phyloP scores from a whole-genome alignment of 2,888 invertebrate species.

The Hymenopus coronatus region DNA sequence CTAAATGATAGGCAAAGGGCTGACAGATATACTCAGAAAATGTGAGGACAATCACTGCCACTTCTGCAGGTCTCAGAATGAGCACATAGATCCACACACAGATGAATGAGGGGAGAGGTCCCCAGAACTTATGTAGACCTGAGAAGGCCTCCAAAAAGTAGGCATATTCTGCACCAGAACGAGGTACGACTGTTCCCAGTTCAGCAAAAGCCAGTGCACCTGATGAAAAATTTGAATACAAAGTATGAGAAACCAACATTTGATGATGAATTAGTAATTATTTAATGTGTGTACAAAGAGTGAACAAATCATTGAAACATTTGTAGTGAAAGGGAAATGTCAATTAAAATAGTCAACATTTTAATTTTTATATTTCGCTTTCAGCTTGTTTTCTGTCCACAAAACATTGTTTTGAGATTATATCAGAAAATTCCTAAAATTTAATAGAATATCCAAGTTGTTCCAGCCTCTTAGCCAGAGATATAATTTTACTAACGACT shows the following conservation, averaged over 20 bases:
- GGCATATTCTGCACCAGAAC: slow-evolving; percentile 79
- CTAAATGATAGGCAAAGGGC: slow-evolving; percentile 56
- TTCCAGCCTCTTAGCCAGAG: too few species aligned
- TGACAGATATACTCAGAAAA: slow-evolving; percentile 73
- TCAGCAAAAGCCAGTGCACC: slow-evolving; percentile 80
- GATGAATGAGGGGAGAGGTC: slow-evolving; percentile 69
- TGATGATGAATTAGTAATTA: too few species aligned
- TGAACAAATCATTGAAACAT: too few species aligned
- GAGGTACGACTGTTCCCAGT: slow-evolving; percentile 72
- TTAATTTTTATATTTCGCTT: too few species aligned
- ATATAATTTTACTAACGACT: too few species aligned
- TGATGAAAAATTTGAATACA: slow-evolving; percentile 39
- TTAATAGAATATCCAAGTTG: too few species aligned
- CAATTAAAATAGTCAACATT: too few species aligned
- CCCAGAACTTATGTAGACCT: slow-evolving; percentile 64
- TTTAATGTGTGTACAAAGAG: too few species aligned
- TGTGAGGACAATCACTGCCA: slow-evolving; percentile 72
- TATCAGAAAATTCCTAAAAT: too few species aligned
- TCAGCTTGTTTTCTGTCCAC: too few species aligned
- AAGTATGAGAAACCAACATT: neutral
- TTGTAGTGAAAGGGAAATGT: too few species aligned
- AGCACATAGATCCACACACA: slow-evolving; percentile 77
- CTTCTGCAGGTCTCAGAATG: slow-evolving; percentile 72
- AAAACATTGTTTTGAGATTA: too few species aligned
- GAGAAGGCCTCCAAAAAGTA: slow-evolving; percentile 74